A percentile compares a stretch with the other conserved stretches of the same genome.
These are phyloP conservation scores for Ceratina japonica DNA, from an alignment of 1,140 invertebrate genomes.

Conservation along the genomic window DNA sequence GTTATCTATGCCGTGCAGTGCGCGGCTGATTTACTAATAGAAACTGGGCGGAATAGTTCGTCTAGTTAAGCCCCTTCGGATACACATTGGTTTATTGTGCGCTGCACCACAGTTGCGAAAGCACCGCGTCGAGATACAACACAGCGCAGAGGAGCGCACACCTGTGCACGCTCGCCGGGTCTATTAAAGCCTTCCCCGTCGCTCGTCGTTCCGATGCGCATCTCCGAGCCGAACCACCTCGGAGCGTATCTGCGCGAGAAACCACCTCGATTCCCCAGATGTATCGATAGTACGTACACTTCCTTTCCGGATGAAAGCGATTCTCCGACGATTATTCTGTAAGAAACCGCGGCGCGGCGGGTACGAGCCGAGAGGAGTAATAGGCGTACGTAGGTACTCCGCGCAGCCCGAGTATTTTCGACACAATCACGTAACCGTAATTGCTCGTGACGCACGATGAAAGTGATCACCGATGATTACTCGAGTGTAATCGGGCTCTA, in stretches of 20 bases:
- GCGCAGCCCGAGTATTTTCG: not conserved
- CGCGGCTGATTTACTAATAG: constrained; percentile 72
- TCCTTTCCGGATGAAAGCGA: constrained; percentile 47
- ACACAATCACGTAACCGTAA: not conserved
- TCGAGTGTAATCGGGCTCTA: not conserved
- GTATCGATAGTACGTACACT: constrained; percentile 47
- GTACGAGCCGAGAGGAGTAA: not conserved
- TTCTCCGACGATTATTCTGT: constrained; percentile 31
- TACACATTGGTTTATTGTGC: constrained; percentile 64
- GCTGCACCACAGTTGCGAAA: constrained; percentile 41
- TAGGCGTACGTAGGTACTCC: not conserved
- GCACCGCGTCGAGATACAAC: constrained; percentile 23
- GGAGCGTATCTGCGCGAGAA: constrained; percentile 37
- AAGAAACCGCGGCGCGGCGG: not conserved
- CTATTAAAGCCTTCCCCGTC: constrained; percentile 52
- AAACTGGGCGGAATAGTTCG: constrained; percentile 71
- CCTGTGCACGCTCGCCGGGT: constrained; percentile 23
- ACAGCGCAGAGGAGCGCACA: not conserved
- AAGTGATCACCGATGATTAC: constrained; percentile 15
- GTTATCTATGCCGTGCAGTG: constrained; percentile 70
- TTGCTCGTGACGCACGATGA: not conserved
- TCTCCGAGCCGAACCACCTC: constrained; percentile 36
- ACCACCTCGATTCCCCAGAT: constrained; percentile 28
- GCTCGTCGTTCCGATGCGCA: constrained; percentile 33
- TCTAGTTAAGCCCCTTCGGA: constrained; percentile 67